phyloP scores from a whole-genome alignment of 1,140 invertebrate species.

The Drosophila biarmipes region DNA sequence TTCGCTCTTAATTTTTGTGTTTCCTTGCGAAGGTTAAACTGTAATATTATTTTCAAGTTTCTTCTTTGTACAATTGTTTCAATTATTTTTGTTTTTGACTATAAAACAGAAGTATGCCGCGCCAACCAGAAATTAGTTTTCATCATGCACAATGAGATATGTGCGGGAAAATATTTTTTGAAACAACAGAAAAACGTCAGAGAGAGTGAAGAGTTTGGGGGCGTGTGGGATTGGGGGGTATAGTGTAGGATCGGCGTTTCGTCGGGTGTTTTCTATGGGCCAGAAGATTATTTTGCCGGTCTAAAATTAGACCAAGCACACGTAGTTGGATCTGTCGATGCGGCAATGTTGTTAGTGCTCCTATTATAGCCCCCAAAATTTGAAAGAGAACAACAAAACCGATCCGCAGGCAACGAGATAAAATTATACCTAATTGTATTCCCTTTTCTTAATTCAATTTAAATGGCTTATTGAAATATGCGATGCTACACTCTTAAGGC shows the following conservation, averaged over 20 bases:
- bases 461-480: conserved; percentile 49
- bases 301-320: conserved; percentile 77
- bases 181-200: conserved; percentile 64
- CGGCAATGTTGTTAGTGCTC: conserved; percentile 47
- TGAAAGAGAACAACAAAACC: conserved; percentile 16
- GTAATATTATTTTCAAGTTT: not conserved
- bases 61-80: not conserved
- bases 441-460: conserved; percentile 43
- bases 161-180: conserved; percentile 69
- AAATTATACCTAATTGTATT: conserved; percentile 63
- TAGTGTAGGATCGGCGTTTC: conserved; percentile 39
- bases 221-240: not conserved
- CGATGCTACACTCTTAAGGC: conserved; percentile 28
- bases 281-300: conserved; percentile 59
- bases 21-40: not conserved
- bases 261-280: conserved; percentile 64
- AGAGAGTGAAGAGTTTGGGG: conserved; percentile 5
- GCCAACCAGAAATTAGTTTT: conserved; percentile 7
- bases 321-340: conserved; percentile 76
- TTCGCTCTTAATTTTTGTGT: not conserved
- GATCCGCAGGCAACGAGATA: conserved; percentile 58
- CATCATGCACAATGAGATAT: conserved; percentile 55
- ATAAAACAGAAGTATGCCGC: conserved; percentile 10
- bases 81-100: conserved; percentile 1
- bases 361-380: conserved; percentile 49